Conservation (phyloP, 2,113 vertebrate species). For the Sus scrofa region T2T-Sscrofa CM000817.6:159511001-159511500, state of each 20-base stretch:
- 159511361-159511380: neutral
- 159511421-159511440: neutral
- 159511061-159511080: neutral
- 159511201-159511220: neutral
- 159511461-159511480: neutral
- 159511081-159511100: neutral
- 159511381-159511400: neutral
- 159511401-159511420: neutral
- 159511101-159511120: accelerated
- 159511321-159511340: neutral
- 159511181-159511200: neutral
- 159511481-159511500: neutral
- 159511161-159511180: neutral
- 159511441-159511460: neutral
- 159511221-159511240: neutral
- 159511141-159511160: neutral
- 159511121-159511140: neutral
- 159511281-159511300: neutral
- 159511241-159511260: neutral
- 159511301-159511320: neutral
- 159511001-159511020: neutral
- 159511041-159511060: neutral
- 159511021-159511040: neutral
- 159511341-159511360: neutral
- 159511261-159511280: neutral